Evolutionary conservation across 2,113 vertebrate genomes (phyloP).

Genomic region (Sitta europaea): DNA sequence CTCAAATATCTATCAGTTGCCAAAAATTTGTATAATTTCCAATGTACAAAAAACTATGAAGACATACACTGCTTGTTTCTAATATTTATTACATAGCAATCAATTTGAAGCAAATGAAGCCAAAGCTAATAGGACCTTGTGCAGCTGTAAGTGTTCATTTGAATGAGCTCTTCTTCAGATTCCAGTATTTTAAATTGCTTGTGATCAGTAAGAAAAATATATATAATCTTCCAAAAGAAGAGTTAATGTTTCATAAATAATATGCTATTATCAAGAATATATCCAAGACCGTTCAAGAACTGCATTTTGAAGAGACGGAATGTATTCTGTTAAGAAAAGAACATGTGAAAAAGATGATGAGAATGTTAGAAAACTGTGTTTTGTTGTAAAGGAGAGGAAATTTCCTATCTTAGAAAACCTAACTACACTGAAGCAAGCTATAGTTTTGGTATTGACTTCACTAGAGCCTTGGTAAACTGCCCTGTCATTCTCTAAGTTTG

Average conservation of each 20-base stretch:
- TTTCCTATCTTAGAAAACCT: neutral
- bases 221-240: neutral
- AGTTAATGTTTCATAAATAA: neutral
- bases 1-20: neutral
- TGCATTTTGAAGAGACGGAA: neutral
- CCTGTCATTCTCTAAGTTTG: neutral
- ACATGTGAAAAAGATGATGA: neutral
- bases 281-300: neutral
- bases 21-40: neutral
- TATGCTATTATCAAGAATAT: neutral
- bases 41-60: neutral
- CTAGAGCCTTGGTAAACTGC: neutral
- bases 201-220: neutral
- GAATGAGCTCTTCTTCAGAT: neutral
- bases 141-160: neutral
- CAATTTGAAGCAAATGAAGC: neutral
- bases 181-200: neutral
- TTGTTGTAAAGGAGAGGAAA: neutral
- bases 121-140: neutral
- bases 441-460: neutral
- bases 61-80: neutral
- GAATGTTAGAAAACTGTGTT: neutral
- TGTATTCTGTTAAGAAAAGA: neutral
- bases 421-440: neutral
- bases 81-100: neutral